Evolutionary conservation across 2,113 vertebrate species (phyloP).

Genomic region (Pedionomus torquatus): DNA sequence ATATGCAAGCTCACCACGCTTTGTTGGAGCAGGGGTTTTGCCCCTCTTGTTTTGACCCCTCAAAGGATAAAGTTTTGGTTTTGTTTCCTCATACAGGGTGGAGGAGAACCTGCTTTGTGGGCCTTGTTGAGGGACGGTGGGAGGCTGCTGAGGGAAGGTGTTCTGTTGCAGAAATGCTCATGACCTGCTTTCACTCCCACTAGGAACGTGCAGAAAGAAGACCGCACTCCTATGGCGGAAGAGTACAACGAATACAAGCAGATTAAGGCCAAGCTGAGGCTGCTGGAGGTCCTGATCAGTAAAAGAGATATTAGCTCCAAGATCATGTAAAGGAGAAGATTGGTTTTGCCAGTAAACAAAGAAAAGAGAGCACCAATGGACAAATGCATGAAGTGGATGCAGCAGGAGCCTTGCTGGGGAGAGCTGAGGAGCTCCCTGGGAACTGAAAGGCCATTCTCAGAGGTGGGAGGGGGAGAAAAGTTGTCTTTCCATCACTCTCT

Average conservation of each 20-base stretch:
- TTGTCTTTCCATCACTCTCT: background rate
- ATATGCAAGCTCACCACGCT: rapidly evolving
- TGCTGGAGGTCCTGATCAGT: conserved; percentile 96
- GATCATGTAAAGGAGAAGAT: conserved; percentile 63
- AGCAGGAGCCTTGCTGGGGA: background rate
- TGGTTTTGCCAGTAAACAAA: background rate
- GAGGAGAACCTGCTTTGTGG: background rate
- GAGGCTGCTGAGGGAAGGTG: background rate
- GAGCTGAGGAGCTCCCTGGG: conserved; percentile 8
- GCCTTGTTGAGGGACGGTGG: background rate
- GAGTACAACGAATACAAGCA: conserved; percentile 98
- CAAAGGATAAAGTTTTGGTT: background rate
- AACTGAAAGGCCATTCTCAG: conserved; percentile 9
- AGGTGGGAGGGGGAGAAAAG: background rate
- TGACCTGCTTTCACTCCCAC: background rate
- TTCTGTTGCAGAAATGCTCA: background rate
- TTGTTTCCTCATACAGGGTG: background rate
- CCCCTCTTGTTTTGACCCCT: background rate
- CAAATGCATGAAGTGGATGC: background rate
- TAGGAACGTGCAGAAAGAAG: conserved; percentile 95
- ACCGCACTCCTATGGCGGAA: conserved; percentile 89
- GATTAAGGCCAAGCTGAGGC: conserved; percentile 92
- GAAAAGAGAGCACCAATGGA: background rate
- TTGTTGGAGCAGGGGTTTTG: background rate
- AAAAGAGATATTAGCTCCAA: conserved; percentile 87